A percentile compares a stretch with the other conserved stretches of the same genome.
Evolutionary conservation across 2,113 vertebrate genomes (phyloP).

Genomic region (Dryoscopus gambensis): DNA sequence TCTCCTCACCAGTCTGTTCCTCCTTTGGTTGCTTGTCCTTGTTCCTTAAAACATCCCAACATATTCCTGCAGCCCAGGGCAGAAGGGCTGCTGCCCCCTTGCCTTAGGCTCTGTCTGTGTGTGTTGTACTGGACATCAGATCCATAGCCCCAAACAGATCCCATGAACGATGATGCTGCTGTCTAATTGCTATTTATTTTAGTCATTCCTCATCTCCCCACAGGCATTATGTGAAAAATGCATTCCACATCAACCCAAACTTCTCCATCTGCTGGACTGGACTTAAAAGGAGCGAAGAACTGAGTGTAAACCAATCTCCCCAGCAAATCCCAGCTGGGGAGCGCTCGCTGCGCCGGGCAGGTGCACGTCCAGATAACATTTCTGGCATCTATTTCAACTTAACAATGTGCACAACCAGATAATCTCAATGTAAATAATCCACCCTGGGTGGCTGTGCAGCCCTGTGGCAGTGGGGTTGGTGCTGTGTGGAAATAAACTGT

Average conservation of each 20-base stretch:
- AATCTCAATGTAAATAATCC: constrained; percentile 77
- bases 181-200: constrained; percentile 61
- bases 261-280: constrained; percentile 71
- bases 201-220: constrained; percentile 55
- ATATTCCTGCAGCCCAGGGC: background rate
- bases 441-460: constrained; percentile 40
- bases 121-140: rapidly evolving
- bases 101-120: background rate
- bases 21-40: background rate
- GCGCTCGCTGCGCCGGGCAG: constrained; percentile 67
- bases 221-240: constrained; percentile 67
- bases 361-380: constrained; percentile 77
- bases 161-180: background rate
- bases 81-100: background rate
- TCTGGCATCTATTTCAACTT: constrained; percentile 84
- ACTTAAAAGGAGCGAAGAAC: constrained; percentile 76
- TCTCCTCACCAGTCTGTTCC: background rate
- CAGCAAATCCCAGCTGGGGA: constrained; percentile 73
- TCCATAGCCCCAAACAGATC: background rate
- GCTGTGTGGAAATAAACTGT: background rate
- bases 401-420: constrained; percentile 71
- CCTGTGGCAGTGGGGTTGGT: background rate
- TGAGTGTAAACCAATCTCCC: constrained; percentile 77
- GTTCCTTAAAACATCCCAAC: background rate
- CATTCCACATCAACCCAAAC: constrained; percentile 36